Conservation (phyloP, 2,888 invertebrate species). For the Ceratothoa steindachneri region DNA sequence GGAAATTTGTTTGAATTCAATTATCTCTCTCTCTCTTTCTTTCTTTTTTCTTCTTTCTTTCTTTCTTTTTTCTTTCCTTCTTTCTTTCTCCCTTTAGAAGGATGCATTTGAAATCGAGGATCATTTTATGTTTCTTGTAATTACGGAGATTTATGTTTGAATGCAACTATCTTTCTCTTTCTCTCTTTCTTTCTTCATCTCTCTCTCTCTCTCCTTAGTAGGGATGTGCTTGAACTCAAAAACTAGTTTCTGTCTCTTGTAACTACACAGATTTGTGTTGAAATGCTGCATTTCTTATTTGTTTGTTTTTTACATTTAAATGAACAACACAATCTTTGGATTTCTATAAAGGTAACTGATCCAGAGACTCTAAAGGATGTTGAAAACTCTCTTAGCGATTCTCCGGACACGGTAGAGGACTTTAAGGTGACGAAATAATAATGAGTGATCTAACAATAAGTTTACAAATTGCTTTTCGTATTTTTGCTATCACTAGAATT, state of each 20-base stretch:
- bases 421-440: background rate
- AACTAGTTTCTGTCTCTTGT: background rate
- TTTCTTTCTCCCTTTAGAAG: too few species aligned
- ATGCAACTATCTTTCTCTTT: slow-evolving; percentile 14
- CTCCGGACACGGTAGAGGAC: background rate
- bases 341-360: slow-evolving; percentile 6
- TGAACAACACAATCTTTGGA: background rate
- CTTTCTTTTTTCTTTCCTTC: too few species aligned
- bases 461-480: background rate
- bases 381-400: background rate
- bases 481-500: background rate
- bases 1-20: too few species aligned
- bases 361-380: slow-evolving; percentile 1
- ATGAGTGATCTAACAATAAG: background rate
- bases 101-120: too few species aligned
- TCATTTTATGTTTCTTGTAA: too few species aligned
- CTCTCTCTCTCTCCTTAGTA: slow-evolving; percentile 11
- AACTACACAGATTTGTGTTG: too few species aligned
- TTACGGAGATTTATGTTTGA: too few species aligned
- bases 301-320: background rate
- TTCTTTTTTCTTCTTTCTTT: too few species aligned
- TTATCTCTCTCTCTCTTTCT: too few species aligned
- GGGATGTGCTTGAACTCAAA: background rate
- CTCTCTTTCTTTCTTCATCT: slow-evolving; percentile 11
- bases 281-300: too few species aligned